Conservation (phyloP, 92 coral and sea anemone species). For the Heteractis magnifica region DNA sequence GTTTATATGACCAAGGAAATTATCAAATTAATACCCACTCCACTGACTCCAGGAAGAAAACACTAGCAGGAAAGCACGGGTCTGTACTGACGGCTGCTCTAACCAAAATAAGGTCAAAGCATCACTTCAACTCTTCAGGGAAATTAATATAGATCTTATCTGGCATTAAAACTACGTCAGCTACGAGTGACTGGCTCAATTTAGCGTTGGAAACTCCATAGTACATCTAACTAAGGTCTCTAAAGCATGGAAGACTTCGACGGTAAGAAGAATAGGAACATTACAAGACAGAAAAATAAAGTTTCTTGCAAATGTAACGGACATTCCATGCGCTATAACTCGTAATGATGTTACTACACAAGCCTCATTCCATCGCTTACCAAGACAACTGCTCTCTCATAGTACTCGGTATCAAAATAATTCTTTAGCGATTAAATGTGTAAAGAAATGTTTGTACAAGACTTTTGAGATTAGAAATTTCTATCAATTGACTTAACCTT, state of each 20-base stretch:
- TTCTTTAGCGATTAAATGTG: conserved; percentile 2
- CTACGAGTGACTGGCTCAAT: neutral
- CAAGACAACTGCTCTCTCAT: neutral
- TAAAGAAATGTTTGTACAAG: conserved; percentile 4
- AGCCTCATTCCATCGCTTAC: neutral
- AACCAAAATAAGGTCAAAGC: conserved; percentile 32
- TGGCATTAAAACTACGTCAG: neutral
- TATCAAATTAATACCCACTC: conserved; percentile 19
- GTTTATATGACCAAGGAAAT: conserved; percentile 13
- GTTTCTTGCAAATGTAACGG: neutral
- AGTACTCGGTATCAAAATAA: neutral
- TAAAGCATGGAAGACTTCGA: no score
- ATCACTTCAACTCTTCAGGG: conserved; percentile 6
- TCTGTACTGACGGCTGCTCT: conserved; percentile 5
- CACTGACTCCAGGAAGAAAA: conserved; percentile 5
- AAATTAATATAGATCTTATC: conserved; percentile 2
- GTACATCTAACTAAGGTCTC: neutral
- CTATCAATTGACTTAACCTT: neutral
- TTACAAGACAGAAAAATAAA: no score
- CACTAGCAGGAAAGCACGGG: conserved; percentile 8
- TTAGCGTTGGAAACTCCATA: neutral
- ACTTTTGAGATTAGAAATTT: neutral
- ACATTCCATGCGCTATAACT: neutral
- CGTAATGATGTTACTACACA: neutral
- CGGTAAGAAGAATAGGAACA: no score